Conservation (phyloP, 2,797 vertebrate genomes). For the Rousettus madagascariensis region DNA sequence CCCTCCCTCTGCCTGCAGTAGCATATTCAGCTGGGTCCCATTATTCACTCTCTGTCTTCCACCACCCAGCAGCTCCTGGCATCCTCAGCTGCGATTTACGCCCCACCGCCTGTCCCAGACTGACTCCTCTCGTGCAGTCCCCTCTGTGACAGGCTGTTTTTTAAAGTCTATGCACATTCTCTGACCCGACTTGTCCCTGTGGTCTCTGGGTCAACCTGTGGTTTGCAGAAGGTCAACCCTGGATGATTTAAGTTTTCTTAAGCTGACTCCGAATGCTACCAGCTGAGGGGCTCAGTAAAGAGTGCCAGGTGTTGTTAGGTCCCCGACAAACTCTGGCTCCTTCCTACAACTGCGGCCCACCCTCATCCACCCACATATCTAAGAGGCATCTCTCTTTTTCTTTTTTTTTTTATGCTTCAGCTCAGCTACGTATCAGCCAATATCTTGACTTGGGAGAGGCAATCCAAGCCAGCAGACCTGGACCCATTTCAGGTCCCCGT, state of each 20-base stretch:
- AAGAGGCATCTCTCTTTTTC: background rate
- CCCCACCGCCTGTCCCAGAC: too few species aligned
- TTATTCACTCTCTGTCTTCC: slow-evolving; percentile 49
- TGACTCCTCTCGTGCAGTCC: background rate
- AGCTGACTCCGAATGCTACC: slow-evolving; percentile 74
- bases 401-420: background rate
- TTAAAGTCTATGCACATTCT: slow-evolving; percentile 64
- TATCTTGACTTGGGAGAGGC: background rate
- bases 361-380: background rate
- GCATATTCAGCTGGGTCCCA: slow-evolving; percentile 65
- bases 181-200: slow-evolving; percentile 72
- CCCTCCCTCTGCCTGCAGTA: slow-evolving; percentile 28
- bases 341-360: background rate
- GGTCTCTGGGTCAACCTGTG: slow-evolving; percentile 81
- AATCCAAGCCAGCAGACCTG: background rate
- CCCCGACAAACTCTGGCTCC: background rate
- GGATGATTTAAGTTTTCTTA: slow-evolving; percentile 77
- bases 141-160: background rate
- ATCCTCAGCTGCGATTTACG: background rate
- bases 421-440: background rate
- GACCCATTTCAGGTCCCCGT: background rate
- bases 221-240: slow-evolving; percentile 81
- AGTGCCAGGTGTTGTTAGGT: too few species aligned
- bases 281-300: background rate
- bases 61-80: background rate